Evolutionary conservation across 2,888 invertebrate genomes (phyloP).

Genomic region (Leucophora obtusa): DNA sequence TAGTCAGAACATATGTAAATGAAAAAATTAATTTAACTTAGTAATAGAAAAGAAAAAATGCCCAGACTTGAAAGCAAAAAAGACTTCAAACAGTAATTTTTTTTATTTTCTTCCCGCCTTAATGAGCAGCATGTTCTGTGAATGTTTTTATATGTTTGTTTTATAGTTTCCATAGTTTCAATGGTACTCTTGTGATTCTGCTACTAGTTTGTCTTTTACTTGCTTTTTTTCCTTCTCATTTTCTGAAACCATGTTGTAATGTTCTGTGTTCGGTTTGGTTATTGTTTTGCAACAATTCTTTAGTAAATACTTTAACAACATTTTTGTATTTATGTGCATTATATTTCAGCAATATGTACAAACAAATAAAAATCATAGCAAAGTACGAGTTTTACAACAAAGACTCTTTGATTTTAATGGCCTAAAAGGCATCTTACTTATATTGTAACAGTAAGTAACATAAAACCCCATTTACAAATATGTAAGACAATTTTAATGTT

Average conservation of each 20-base stretch:
- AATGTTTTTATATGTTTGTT: not conserved
- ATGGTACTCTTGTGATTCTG: conserved; percentile 1
- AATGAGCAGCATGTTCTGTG: not conserved
- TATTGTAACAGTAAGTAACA: not conserved
- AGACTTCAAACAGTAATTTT: too few species aligned
- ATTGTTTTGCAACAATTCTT: conserved; percentile 38
- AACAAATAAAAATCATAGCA: not conserved
- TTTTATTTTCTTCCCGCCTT: not conserved
- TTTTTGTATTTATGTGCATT: conserved; percentile 37
- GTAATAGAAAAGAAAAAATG: too few species aligned
- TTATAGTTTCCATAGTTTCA: conserved; percentile 22
- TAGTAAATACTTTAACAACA: conserved; percentile 53
- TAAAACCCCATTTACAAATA: too few species aligned
- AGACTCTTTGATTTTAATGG: conserved; percentile 51
- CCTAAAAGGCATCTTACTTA: conserved; percentile 54
- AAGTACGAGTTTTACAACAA: conserved; percentile 15
- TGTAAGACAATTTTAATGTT: too few species aligned
- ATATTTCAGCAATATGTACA: conserved; percentile 26
- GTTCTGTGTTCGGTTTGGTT: conserved; percentile 25
- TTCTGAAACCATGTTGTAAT: not conserved
- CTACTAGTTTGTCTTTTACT: not conserved
- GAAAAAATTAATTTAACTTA: too few species aligned
- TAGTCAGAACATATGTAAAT: too few species aligned
- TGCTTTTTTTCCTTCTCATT: not conserved
- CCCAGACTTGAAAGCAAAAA: too few species aligned